Percentiles rank a stretch among this genome's conserved stretches.
Evolutionary conservation across 2,797 vertebrate genomes (phyloP).

Genomic region (Premnoplex brunnescens): DNA sequence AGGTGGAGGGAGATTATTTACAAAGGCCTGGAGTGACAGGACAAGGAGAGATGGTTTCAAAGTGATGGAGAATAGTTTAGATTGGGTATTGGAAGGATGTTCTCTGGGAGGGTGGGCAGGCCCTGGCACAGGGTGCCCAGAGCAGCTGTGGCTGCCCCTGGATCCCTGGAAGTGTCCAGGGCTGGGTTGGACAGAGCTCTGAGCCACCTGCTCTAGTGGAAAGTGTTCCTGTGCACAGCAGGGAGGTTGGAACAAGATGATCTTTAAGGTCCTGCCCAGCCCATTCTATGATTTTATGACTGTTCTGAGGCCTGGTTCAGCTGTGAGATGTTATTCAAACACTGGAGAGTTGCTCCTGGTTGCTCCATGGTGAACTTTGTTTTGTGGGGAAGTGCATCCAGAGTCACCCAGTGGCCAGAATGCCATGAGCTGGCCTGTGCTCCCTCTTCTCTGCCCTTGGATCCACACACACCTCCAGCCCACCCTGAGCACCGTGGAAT

Average conservation of each 20-base stretch:
- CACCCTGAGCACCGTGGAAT: fast-evolving
- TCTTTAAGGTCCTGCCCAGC: background rate
- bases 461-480: background rate
- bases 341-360: background rate
- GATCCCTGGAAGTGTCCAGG: background rate
- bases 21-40: background rate
- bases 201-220: background rate
- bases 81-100: background rate
- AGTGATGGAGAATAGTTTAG: background rate
- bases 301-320: background rate
- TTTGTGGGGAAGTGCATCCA: background rate
- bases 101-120: background rate
- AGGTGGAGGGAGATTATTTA: background rate
- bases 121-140: background rate
- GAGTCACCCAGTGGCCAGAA: background rate
- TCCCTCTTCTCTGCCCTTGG: background rate
- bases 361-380: background rate
- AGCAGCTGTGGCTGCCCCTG: background rate
- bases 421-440: background rate
- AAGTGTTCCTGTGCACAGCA: background rate
- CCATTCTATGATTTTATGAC: background rate
- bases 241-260: background rate
- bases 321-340: background rate
- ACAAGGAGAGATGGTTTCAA: background rate
- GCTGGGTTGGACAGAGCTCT: background rate